phyloP scores from a whole-genome alignment of 2,888 invertebrate species.

The Epistrophe eligans region DNA sequence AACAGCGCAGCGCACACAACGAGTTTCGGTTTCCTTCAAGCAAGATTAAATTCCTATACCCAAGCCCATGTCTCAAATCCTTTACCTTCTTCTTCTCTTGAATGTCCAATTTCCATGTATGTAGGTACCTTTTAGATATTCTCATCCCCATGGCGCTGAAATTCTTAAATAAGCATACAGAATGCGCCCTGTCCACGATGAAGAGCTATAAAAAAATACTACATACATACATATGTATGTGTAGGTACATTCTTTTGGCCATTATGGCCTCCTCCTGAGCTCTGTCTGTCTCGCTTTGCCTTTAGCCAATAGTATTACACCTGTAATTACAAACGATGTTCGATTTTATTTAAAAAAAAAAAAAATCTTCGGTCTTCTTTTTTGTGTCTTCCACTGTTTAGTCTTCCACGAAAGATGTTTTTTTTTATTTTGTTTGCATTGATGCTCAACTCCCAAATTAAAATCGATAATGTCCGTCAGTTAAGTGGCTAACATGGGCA shows the following conservation, averaged over 20 bases:
- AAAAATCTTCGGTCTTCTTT: conserved; percentile 7
- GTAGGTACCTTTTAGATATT: conserved; percentile 23
- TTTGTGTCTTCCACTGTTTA: conserved; percentile 31
- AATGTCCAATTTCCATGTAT: background rate
- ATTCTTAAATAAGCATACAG: conserved; percentile 62
- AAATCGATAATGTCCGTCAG: conserved; percentile 73
- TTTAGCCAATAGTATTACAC: conserved; percentile 31
- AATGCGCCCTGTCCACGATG: conserved; percentile 38
- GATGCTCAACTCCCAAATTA: conserved; percentile 65
- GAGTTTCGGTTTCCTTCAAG: conserved; percentile 41
- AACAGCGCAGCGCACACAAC: conserved; percentile 16
- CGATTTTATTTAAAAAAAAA: conserved; percentile 1
- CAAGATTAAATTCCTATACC: conserved; percentile 40
- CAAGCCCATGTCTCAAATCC: conserved; percentile 44
- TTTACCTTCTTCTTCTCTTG: conserved; percentile 22
- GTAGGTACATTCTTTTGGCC: conserved; percentile 34
- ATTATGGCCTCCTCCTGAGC: conserved; percentile 46
- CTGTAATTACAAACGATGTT: conserved; percentile 61
- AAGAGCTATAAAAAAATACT: conserved; percentile 21
- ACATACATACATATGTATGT: background rate
- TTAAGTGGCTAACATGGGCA: conserved; percentile 68
- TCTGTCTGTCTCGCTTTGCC: conserved; percentile 31
- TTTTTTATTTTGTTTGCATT: conserved; percentile 42
- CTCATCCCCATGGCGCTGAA: conserved; percentile 72
- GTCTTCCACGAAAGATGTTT: conserved; percentile 29